Conservation (phyloP, 2,797 vertebrate genomes). For the Acipenser oxyrinchus region DNA sequence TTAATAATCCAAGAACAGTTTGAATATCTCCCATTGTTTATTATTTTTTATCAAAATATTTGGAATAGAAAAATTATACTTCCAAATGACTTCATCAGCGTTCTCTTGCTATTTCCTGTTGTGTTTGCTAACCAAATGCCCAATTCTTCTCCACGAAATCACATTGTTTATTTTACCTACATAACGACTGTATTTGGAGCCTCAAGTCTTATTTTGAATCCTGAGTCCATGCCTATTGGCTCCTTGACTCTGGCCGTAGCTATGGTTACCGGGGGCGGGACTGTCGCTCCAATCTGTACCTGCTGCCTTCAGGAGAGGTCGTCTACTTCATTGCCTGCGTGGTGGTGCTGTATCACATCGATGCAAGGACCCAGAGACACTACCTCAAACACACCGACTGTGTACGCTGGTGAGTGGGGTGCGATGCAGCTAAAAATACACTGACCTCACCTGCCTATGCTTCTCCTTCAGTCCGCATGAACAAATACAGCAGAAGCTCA, state of each 20-base stretch:
- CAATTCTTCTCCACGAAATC: neutral
- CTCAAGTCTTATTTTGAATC: neutral
- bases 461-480: too few species aligned
- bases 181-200: neutral
- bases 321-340: slow-evolving; percentile 89
- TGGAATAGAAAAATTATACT: too few species aligned
- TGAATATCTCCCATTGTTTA: too few species aligned
- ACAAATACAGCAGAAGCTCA: too few species aligned
- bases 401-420: slow-evolving; percentile 72
- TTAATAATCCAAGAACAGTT: too few species aligned
- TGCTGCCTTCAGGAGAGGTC: slow-evolving; percentile 76
- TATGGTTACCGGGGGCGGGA: slow-evolving; percentile 85
- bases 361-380: slow-evolving; percentile 72
- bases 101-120: neutral
- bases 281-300: slow-evolving; percentile 74
- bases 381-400: slow-evolving; percentile 84
- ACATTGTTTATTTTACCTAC: neutral
- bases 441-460: too few species aligned
- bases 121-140: too few species aligned
- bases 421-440: too few species aligned
- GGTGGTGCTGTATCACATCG: slow-evolving; percentile 76
- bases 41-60: too few species aligned
- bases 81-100: too few species aligned
- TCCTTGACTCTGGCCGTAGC: slow-evolving; percentile 61
- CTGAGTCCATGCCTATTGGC: neutral